A percentile compares a stretch with the other conserved stretches of the same genome.
Conservation (phyloP, 2,797 vertebrate species). For the Nannoperca australis region DNA sequence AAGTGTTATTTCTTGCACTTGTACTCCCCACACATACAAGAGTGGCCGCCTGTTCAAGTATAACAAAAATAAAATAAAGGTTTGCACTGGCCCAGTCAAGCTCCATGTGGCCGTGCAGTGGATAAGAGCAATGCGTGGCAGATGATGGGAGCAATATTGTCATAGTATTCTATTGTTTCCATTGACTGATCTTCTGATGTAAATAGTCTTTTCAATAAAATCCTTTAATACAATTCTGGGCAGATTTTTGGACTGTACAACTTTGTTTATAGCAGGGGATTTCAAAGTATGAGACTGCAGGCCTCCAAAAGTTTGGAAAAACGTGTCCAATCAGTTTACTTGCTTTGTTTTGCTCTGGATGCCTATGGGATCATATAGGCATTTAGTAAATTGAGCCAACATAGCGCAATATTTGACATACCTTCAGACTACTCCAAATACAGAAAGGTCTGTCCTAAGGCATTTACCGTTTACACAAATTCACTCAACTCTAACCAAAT, state of each 20-base stretch:
- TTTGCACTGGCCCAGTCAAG: slow-evolving; percentile 43
- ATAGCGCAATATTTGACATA: too few species aligned
- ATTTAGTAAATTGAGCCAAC: too few species aligned
- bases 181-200: slow-evolving; percentile 80
- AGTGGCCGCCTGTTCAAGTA: not conserved
- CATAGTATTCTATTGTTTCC: slow-evolving; percentile 64
- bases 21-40: not conserved
- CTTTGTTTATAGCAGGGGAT: not conserved
- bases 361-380: too few species aligned
- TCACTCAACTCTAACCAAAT: too few species aligned
- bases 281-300: too few species aligned
- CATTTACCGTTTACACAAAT: too few species aligned
- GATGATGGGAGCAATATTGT: slow-evolving; percentile 73
- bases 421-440: too few species aligned
- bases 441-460: too few species aligned
- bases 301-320: too few species aligned
- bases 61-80: not conserved
- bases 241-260: not conserved
- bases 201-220: slow-evolving; percentile 87
- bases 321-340: too few species aligned
- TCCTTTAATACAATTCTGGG: slow-evolving; percentile 47
- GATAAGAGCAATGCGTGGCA: slow-evolving; percentile 42
- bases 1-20: slow-evolving; percentile 21
- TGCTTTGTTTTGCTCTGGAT: too few species aligned
- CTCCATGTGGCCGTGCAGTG: slow-evolving; percentile 5